These are phyloP conservation scores for Ephydatia muelleri DNA, from an alignment of 37 sponge, comb jelly and placozoan species.

Conservation along the genomic window DNA sequence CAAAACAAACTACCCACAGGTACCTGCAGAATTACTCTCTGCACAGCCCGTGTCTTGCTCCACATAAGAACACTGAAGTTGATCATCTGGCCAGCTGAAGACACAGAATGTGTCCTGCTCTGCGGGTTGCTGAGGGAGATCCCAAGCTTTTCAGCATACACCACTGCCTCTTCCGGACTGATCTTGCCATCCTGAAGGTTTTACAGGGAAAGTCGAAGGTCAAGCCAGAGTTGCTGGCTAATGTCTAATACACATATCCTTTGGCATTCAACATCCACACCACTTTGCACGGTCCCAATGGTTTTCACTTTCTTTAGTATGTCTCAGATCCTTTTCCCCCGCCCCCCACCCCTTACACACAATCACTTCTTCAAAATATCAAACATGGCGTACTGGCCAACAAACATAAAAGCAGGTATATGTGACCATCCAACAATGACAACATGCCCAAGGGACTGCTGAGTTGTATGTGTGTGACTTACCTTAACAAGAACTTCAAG, in stretches of 20 bases:
- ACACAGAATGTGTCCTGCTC: slow-evolving; percentile 10
- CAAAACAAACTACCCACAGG: neutral
- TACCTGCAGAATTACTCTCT: slow-evolving; percentile 84
- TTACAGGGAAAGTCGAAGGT: neutral
- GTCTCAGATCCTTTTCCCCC: no score
- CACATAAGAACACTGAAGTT: slow-evolving; percentile 82
- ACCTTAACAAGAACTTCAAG: slow-evolving; percentile 13
- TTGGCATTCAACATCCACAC: no score
- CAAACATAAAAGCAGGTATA: neutral
- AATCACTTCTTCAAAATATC: no score
- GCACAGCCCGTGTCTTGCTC: slow-evolving; percentile 58
- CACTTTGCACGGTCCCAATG: no score
- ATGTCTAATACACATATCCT: no score
- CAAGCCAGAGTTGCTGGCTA: neutral
- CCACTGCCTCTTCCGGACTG: slow-evolving; percentile 39
- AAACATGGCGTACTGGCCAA: neutral
- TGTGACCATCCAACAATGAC: neutral
- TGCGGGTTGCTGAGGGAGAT: neutral
- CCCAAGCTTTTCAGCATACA: slow-evolving; percentile 44
- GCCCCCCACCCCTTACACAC: no score
- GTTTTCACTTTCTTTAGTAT: no score
- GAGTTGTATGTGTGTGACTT: neutral
- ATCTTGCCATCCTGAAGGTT: slow-evolving; percentile 55
- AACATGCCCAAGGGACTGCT: neutral
- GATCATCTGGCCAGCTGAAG: slow-evolving; percentile 38